Base-by-base conservation (phyloP, 2,797 vertebrate species). In the Psittacula derbiana region DNA sequence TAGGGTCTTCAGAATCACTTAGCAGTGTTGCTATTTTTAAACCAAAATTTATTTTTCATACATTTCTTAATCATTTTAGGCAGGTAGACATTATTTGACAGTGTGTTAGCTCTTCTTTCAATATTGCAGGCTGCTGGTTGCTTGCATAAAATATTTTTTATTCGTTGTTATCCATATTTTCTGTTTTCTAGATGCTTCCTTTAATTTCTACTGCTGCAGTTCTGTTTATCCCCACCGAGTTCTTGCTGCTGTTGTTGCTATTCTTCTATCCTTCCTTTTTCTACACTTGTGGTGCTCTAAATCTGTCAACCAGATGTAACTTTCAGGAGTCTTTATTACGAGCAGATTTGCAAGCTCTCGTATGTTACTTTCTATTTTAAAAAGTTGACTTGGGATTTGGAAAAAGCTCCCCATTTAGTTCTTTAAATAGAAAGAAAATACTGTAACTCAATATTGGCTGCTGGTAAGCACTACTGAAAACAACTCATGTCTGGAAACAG, bases 231-330 rank as follows among this genome's bases (percentile, higher is more conserved):
- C 70, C 10, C 27, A 60, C 38, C 49, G 33, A 64, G 24, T 75
- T 73, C n/a, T 64, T 85, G 43, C 80, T 90, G 79, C 66, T 80
- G 70, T 52, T 60, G 44, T 57, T 85, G 44, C 66, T 90, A 28
- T 78, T 90, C 58, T 87, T 62, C 49, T 90, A 10, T 38, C 17
- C 74, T 88, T 96, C 85, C 33, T 85, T 75, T 82, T 84, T 55
- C 50, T 79, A 40, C 49, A 41, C 64, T 92, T 80, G 18, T 79
- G 80, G 65, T 95, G 90, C 64, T 95, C 95, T 92, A 88, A 94
- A 92, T 97, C 96, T 97, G 93, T 96, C 93, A 94, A 58, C 86
- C 96, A 94, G 90, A 92, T 95, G 95, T 86, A 96, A 83, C 62
- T 90, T 93, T 81, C 93, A 76, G 69, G 73, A 96, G 80, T 67